These are phyloP conservation scores for Muraenolepis orangiensis DNA, from an alignment of 2,797 vertebrate species.

Conservation along the genomic window DNA sequence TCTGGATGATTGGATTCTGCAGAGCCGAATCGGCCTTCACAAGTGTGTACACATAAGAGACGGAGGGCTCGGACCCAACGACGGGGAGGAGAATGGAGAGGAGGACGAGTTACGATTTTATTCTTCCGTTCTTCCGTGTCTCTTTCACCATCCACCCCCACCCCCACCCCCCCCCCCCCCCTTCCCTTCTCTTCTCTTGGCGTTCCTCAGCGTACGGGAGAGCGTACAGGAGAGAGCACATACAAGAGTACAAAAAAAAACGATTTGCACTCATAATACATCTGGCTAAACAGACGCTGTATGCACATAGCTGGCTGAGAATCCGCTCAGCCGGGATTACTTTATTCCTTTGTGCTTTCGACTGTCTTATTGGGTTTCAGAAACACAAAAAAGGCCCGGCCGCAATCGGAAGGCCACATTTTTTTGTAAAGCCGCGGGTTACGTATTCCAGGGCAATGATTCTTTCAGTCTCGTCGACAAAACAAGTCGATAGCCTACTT, in stretches of 20 bases:
- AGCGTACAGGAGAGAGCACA: background rate
- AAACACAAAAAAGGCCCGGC: background rate
- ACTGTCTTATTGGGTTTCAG: background rate
- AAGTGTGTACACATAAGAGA: conserved; percentile 37
- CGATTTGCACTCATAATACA: background rate
- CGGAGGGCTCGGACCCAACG: conserved; percentile 29
- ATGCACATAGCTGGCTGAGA: background rate
- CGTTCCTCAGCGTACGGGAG: background rate
- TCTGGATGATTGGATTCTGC: conserved; percentile 33
- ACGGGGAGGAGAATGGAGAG: conserved; percentile 11
- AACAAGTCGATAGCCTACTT: background rate
- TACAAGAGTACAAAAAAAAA: background rate
- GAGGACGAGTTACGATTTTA: conserved; percentile 23
- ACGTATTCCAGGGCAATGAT: background rate
- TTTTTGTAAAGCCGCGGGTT: background rate
- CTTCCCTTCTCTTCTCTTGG: background rate
- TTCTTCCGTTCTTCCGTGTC: conserved; percentile 1
- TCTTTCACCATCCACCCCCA: conserved; percentile 12
- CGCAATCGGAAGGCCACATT: background rate
- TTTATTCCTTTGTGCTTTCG: background rate
- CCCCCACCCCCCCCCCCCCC: too few species aligned
- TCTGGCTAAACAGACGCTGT: background rate
- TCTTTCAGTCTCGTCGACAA: background rate
- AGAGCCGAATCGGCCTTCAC: conserved; percentile 28
- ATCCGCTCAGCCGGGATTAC: background rate